Base-by-base conservation (phyloP, 2,888 invertebrate genomes). In the Pyrgus malvae region DNA sequence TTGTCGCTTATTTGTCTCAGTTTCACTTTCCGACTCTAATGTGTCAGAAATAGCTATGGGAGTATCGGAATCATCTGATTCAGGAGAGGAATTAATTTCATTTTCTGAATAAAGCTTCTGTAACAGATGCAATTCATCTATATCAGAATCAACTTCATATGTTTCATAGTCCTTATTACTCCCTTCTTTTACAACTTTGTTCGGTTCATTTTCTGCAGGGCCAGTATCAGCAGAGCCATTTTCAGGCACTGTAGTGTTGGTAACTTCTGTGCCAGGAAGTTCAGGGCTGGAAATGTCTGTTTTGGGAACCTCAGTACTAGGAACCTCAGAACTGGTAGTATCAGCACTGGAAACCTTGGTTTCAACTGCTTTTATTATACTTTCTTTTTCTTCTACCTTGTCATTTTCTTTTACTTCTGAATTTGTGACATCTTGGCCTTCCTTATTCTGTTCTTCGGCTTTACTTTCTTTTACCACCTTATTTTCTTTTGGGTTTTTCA, bases 91-190 rank as follows among this genome's bases (percentile, higher is more conserved):
- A 55, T 70, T 69, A 12, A 61, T 61, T 61, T 80, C 83, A 66
- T 73, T 72, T 56, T 68, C 78, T 12, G 81, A 82, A 64, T 81
- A 76, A 25, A 86, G 63, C 70, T 84, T 84, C 62, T 84, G 77
- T 59, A 88, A 69, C 16, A 87, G 67, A 68, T 86, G 77, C 29
- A 87, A 67, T 62, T 89, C 86, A 57, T 87, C 88, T 45, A 81
- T 67, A 62, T 85, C 85, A 7, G 85, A 85, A 48, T 78, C 80
- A 29, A 81, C 56, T 23, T 38, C 45, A 38, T 38, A 53, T 11
- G 9, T 2, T 4, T 40, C 40, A 46, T 16, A 44, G 16, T 55
- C n/a, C 46, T 48, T 50, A 33, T n/a, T 11, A n/a, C 31, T 25
- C 54, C 25, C 9, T 21, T 16, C 27, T 14, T 45, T 33, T 31